phyloP scores from a whole-genome alignment of 2,113 vertebrate genomes.

The Nerophis lumbriciformis region DNA sequence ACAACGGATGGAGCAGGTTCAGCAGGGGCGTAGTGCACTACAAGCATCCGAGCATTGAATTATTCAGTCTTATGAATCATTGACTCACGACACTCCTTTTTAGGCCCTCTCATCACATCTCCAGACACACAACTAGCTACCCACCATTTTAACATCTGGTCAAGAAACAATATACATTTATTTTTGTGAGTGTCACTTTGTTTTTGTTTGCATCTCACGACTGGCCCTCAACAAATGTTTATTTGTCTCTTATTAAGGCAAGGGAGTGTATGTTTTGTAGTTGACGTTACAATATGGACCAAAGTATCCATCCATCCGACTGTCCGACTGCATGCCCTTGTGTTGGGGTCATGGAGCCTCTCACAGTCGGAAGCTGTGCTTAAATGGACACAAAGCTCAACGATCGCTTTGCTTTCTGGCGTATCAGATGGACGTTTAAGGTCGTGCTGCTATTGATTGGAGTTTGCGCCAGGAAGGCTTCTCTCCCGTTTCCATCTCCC shows the following conservation, averaged over 20 bases:
- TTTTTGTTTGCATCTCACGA: neutral
- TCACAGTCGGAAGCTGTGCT: slow-evolving; percentile 29
- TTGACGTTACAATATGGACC: neutral
- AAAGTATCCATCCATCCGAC: slow-evolving; percentile 7
- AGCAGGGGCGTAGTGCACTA: slow-evolving; percentile 60
- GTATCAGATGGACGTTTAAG: slow-evolving; percentile 54
- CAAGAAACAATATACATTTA: slow-evolving; percentile 7
- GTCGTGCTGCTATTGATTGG: slow-evolving; percentile 48
- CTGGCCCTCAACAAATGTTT: neutral
- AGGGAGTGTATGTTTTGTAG: no score
- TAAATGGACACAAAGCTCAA: slow-evolving; percentile 42
- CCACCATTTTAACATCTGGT: slow-evolving; percentile 39
- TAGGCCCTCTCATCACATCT: slow-evolving; percentile 48
- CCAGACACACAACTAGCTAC: slow-evolving; percentile 35
- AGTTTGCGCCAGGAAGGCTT: slow-evolving; percentile 5
- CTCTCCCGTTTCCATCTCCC: slow-evolving; percentile 5
- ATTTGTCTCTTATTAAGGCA: neutral
- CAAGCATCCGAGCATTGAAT: slow-evolving; percentile 69
- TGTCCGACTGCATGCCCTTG: slow-evolving; percentile 31
- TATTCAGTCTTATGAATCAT: slow-evolving; percentile 75
- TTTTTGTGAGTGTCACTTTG: neutral
- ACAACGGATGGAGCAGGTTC: slow-evolving; percentile 48
- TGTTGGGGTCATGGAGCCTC: slow-evolving; percentile 23
- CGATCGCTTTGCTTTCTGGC: slow-evolving; percentile 45
- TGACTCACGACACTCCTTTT: slow-evolving; percentile 66